Base-by-base conservation (phyloP, 2,888 invertebrate species). In the Xylocampa areola region DNA sequence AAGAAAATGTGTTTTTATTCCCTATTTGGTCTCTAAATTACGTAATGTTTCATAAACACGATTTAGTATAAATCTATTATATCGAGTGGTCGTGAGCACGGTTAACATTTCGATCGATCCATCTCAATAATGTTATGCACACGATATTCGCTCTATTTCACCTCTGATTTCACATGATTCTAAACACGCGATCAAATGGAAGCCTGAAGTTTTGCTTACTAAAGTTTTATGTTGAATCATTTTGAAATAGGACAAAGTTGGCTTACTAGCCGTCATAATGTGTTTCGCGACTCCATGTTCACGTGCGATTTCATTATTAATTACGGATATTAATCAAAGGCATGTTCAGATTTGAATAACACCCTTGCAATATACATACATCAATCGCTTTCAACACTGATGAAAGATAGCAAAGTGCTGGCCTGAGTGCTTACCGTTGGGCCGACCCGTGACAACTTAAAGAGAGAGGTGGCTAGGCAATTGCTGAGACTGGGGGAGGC, bases 391-490 rank as follows among this genome's bases (percentile, higher is more conserved):
- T 69, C 61, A 65, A 67, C 70, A 59, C 51, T 62, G 66, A 76
- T 73, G 64, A 47, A 76, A 69, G 73, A 70, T 66, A 75, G 52
- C 61, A 63, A 65, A 65, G 55, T 59, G 59, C 51, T 51, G 48
- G 40, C 47, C 43, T 40, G 64, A 70, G 36, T 73, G 80, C 80
- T 81, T 82, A 85, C 85, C 82, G 85, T 83, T 84, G 85, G 79
- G 68, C 64, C 80, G 61, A 62, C 74, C 74, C 63, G 68, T 84
- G 83, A 81, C 81, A 85, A 82, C 81, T 89, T 85, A 89, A 93
- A 94, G 93, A 92, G 93, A 94, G 93, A 94, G 93, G 92, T 87
- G 89, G 88, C 88, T 87, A 88, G 86, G 88, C 83, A 80, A 77
- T 83, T 82, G 83, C 80, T 83, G 83, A 83, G 83, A 85, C 84